Conservation (phyloP, 2,797 vertebrate species). For the Scolopax rusticola region DNA sequence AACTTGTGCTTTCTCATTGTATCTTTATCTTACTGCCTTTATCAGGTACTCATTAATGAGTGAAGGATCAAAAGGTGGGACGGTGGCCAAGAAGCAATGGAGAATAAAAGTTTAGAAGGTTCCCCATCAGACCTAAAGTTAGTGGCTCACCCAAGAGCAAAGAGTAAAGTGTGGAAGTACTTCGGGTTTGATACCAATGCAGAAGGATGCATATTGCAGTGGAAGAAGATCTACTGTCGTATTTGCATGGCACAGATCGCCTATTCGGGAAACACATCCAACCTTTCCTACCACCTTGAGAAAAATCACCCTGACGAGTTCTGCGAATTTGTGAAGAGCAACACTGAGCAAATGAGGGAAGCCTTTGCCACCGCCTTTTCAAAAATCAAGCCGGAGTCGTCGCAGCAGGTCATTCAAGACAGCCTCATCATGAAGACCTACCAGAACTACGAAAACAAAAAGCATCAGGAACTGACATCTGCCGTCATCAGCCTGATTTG, state of each 20-base stretch:
- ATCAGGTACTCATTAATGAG: conserved; percentile 88
- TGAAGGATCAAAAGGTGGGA: conserved; percentile 80
- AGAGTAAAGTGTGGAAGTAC: conserved; percentile 95
- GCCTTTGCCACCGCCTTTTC: conserved; percentile 85
- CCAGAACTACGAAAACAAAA: conserved; percentile 78
- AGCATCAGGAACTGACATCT: conserved; percentile 84
- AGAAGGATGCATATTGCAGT: conserved; percentile 90
- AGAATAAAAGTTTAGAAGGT: conserved; percentile 83
- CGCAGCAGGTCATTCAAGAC: conserved; percentile 79
- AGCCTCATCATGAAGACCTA: conserved; percentile 74
- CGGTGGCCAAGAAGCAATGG: conserved; percentile 83
- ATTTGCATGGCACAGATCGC: conserved; percentile 92
- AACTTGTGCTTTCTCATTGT: conserved; percentile 76
- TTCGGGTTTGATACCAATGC: conserved; percentile 92
- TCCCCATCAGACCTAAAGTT: conserved; percentile 87
- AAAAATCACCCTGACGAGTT: conserved; percentile 90
- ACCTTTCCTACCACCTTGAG: conserved; percentile 91
- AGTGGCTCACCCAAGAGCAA: conserved; percentile 90
- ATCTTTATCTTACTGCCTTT: conserved; percentile 86
- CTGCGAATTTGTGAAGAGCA: conserved; percentile 89
- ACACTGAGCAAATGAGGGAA: conserved; percentile 88
- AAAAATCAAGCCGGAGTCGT: conserved; percentile 84
- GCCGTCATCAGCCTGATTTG: conserved; percentile 86
- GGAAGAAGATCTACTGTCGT: conserved; percentile 91
- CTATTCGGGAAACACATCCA: conserved; percentile 92